Base-by-base conservation (phyloP, 2,113 vertebrate genomes). In the Turdus rufiventris region DNA sequence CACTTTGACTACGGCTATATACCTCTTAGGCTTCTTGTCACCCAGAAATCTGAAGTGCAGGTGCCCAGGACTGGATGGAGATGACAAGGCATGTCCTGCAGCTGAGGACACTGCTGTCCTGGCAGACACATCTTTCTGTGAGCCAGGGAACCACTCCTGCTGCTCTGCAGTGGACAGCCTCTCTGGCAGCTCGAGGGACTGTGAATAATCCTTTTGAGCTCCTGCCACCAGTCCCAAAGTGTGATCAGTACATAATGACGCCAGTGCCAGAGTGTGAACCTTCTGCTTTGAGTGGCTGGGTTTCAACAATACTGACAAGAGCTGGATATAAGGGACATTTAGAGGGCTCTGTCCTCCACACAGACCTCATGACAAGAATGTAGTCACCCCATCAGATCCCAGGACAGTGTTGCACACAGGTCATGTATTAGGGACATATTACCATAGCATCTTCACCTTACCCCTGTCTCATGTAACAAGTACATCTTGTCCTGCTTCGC, bases 201-300 rank as follows among this genome's bases (percentile, higher is more conserved):
- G 70, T 94, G 93, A 96, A 95, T 95, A 95, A 95, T 95, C 47
- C 85, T 93, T 89, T 93, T 95, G 91, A 94, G 89, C 54, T 95
- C 47, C 63, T 85, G 89, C 91, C 93, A 91, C 58, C 67, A 82
- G 43, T 76, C 56, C 58, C 78, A 24, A 85, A 85, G 53, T 80
- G 72, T 83, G 81, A 87, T 91, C 91, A 80, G 78, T 66, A 61
- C 4, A 13, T 29, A 67, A 20, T 77, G 88, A 95, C 2, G 21
- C 67, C 85, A 89, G 0, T 54, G 66, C 50, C 77, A 63, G 11
- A 73, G 50, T 25, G 84, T 85, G 87, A 93, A 75, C 67, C 84
- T 38, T 79, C 77, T 7, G 34, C 94, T 76, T 63, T 33, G 10
- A 91, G 70, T 71, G 70, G 45, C 53, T 89, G 70, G 31, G 50